Evolutionary conservation across 2,797 vertebrate genomes (phyloP).

Genomic region (Sebastes dallii): DNA sequence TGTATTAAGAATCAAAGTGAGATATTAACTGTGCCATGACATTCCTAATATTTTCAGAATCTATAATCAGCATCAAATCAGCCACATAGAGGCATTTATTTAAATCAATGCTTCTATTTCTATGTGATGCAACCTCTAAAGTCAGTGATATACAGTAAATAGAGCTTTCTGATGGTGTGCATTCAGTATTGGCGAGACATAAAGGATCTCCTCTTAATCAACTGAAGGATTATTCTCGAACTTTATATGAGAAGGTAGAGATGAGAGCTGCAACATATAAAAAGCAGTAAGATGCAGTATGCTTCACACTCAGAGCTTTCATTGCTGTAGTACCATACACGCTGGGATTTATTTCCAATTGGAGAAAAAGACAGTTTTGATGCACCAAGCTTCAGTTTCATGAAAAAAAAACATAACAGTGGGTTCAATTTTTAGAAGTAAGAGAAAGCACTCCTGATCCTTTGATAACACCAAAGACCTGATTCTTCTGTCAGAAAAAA

Average conservation of each 20-base stretch:
- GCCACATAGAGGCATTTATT: conserved; percentile 4
- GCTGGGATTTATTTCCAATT: background rate
- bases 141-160: background rate
- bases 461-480: conserved; percentile 25
- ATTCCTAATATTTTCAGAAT: background rate
- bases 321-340: background rate
- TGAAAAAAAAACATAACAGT: background rate
- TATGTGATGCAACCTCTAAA: conserved; percentile 1
- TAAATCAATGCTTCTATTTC: conserved; percentile 1
- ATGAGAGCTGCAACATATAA: background rate
- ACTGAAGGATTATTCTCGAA: background rate
- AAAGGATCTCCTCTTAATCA: background rate
- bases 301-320: background rate
- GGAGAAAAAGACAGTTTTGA: background rate
- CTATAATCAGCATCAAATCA: conserved; percentile 10
- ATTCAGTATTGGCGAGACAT: conserved; percentile 44
- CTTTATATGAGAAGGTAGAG: background rate
- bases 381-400: background rate
- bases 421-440: background rate
- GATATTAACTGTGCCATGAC: background rate
- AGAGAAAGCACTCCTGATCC: background rate
- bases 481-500: conserved; percentile 21
- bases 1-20: background rate
- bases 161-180: conserved; percentile 35
- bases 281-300: background rate